Evolutionary conservation across 2,113 vertebrate species (phyloP).

Genomic region (Alaudala cheleensis): DNA sequence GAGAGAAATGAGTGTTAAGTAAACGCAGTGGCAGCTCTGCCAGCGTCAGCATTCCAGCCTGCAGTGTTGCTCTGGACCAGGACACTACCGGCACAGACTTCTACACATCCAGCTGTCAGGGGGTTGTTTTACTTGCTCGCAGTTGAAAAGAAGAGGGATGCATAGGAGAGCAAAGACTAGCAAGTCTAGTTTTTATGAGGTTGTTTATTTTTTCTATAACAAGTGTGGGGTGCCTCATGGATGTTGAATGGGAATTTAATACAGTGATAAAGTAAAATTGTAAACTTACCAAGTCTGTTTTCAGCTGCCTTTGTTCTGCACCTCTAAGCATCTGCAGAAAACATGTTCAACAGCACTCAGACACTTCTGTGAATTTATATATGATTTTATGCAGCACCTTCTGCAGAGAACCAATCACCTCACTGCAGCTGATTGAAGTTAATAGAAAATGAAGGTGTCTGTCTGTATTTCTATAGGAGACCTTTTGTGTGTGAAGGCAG

Average conservation of each 20-base stretch:
- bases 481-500: background rate
- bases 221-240: constrained; percentile 25
- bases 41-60: constrained; percentile 69
- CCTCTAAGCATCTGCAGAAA: constrained; percentile 16
- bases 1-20: constrained; percentile 74
- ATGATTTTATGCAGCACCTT: background rate
- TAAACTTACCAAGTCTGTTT: constrained; percentile 32
- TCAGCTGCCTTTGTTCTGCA: constrained; percentile 32
- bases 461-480: background rate
- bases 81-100: background rate
- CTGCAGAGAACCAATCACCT: background rate
- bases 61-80: background rate
- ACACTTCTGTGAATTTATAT: background rate
- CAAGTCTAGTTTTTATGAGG: background rate
- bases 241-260: constrained; percentile 35
- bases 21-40: constrained; percentile 61
- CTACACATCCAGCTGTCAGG: constrained; percentile 40
- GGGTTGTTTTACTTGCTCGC: background rate
- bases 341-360: background rate
- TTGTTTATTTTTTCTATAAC: constrained; percentile 26
- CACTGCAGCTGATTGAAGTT: background rate
- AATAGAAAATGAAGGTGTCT: background rate
- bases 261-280: constrained; percentile 19
- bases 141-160: constrained; percentile 4
- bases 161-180: background rate